Evolutionary conservation across 2,888 invertebrate species (phyloP).

Genomic region (Myopa testacea): DNA sequence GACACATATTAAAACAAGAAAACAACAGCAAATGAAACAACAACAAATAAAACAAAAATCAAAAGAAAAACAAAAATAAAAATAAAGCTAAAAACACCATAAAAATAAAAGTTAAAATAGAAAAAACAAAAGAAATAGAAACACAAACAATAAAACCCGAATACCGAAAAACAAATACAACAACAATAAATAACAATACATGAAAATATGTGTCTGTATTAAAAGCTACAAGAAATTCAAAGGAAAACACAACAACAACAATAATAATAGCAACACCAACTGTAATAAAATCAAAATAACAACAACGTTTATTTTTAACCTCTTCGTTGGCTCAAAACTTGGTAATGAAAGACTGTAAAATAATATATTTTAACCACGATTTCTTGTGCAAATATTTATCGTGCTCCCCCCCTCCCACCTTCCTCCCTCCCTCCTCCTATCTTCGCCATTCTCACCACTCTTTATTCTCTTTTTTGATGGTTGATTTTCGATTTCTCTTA

Average conservation of each 20-base stretch:
- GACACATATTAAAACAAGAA: neutral
- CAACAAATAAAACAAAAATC: neutral
- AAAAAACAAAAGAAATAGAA: neutral
- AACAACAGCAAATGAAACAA: neutral
- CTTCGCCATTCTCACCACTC: neutral
- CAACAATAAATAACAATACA: neutral
- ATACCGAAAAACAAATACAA: neutral
- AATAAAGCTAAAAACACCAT: neutral
- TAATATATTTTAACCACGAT: neutral
- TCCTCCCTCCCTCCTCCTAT: neutral
- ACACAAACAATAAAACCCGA: slow-evolving; percentile 3
- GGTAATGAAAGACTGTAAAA: slow-evolving; percentile 2
- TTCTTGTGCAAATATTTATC: neutral
- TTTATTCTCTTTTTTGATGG: too few relatives aligned
- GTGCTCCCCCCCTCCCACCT: neutral
- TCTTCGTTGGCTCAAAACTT: neutral
- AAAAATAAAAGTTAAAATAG: neutral
- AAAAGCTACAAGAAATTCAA: neutral
- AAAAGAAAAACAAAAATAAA: too few relatives aligned
- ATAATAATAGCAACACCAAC: neutral
- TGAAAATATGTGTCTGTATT: too few relatives aligned
- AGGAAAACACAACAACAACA: neutral
- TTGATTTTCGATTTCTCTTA: too few relatives aligned
- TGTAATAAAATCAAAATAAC: neutral
- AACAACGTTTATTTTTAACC: neutral